Conservation (phyloP, 1,140 invertebrate species). For the Drosophila bipectinata region DNA sequence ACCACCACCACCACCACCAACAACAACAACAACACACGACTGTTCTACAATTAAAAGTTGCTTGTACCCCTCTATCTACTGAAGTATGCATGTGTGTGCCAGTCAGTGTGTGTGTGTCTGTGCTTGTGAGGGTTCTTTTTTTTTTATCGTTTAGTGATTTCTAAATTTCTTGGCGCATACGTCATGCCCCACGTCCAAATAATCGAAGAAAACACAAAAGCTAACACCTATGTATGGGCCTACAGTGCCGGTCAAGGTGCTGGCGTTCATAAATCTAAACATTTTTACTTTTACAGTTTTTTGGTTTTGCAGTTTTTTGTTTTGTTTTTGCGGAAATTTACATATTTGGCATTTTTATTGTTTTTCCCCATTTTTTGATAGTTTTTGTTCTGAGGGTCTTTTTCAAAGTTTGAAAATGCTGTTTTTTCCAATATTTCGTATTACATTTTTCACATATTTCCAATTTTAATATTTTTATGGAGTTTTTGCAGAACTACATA, state of each 20-base stretch:
- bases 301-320: no score
- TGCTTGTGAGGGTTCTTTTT: slow-evolving; percentile 2
- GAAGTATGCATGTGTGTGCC: not conserved
- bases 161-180: slow-evolving; percentile 65
- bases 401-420: no score
- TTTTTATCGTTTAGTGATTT: slow-evolving; percentile 58
- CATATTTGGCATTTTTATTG: no score
- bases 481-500: no score
- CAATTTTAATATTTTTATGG: no score
- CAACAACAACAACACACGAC: not conserved
- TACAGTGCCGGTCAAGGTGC: slow-evolving; percentile 23
- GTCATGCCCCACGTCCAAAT: slow-evolving; percentile 55
- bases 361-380: no score
- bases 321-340: no score
- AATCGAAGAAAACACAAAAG: slow-evolving; percentile 37
- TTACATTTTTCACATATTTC: no score
- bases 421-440: no score
- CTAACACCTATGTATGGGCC: slow-evolving; percentile 6
- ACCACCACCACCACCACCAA: not conserved
- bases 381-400: no score
- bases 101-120: not conserved
- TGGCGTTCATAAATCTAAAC: slow-evolving; percentile 7
- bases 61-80: not conserved
- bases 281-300: not conserved
- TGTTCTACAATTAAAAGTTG: not conserved